Evolutionary conservation across 2,113 vertebrate genomes (phyloP), one percentile per base, ranked within the genome.

Genomic region (Leucopternis melanops): DNA sequence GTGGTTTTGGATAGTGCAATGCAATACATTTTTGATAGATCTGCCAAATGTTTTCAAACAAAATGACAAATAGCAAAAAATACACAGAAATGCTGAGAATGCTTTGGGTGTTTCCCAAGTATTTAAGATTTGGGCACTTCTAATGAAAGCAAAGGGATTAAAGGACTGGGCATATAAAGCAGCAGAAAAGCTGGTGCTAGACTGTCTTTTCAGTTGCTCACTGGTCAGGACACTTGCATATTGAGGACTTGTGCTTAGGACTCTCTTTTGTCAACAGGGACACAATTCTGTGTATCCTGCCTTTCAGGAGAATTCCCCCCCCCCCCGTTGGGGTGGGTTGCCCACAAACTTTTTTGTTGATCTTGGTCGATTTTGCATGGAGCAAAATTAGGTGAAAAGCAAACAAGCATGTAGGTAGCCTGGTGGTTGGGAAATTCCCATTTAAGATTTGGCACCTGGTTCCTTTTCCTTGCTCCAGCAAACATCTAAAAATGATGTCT

Each of bases 241-340:
- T 9, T 66, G 82, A 66, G 32, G 40, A 16, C 31, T 77, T 10
- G 7, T 22, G 27, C n/a, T 58, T 38, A 31, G 12, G 40, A 40
- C 2, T 57, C 16, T 32, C 8, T 72, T 36, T n/a, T 74, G 13
- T 15, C 25, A 32, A 0, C 21, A 40, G 27, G 22, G 5, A 20
- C 10, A 4, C 2, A 8, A 25, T 7, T 59, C 29, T 16, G 10
- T 17, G 13, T 42, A 32, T 70, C 25, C 32, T 65, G 8, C 25
- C 13, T 83, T 73, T 36, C 13, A 16, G 34, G 20, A 83, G 25
- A n/a, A 72, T 85, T 66, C 40, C 8, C 13, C 16, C 21, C 11
- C 16, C 47, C 11, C 19, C 3, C 16, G 11, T 21, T n/a, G 57
- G 17, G 3, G 0, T 55, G 22, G 11, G 3, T 10, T 65, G 17